Conservation (phyloP, 2,113 vertebrate species). For the Sclerurus mexicanus region DNA sequence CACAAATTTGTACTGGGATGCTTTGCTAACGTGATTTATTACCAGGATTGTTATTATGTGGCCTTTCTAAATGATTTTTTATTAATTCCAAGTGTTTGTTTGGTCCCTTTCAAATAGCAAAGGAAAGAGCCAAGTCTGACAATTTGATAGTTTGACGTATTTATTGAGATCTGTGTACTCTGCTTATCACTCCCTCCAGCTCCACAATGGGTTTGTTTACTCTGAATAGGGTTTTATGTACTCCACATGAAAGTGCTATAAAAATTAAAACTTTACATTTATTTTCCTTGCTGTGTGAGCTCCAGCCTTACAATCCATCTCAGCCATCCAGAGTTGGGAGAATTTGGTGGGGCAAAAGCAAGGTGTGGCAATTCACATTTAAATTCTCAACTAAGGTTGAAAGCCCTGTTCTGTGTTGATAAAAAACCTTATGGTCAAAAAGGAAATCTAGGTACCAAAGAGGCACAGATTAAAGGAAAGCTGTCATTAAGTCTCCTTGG, state of each 20-base stretch:
- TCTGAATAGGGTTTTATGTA: not conserved
- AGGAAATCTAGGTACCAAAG: not conserved
- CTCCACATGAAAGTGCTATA: not conserved
- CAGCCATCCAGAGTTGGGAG: not conserved
- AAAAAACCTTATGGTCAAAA: not conserved
- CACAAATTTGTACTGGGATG: not conserved
- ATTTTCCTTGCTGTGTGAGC: not conserved
- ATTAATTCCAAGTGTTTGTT: not conserved
- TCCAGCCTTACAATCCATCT: not conserved
- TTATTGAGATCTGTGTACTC: not conserved
- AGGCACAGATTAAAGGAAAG: not conserved
- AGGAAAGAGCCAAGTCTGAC: slow-evolving; percentile 1
- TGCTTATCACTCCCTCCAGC: slow-evolving; percentile 11
- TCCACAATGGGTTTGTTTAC: not conserved
- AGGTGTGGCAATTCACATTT: not conserved
- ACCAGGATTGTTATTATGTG: not conserved
- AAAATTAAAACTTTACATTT: slow-evolving; percentile 16
- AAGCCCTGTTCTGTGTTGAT: not conserved
- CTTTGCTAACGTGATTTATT: not conserved
- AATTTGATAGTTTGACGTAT: not conserved
- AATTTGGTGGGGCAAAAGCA: not conserved
- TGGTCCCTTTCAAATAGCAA: not conserved
- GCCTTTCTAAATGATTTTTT: slow-evolving; percentile 18
- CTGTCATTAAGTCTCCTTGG: not conserved
- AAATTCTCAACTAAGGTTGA: not conserved